phyloP scores from a whole-genome alignment of 1,140 invertebrate species.

The Drosophila navojoa region DNA sequence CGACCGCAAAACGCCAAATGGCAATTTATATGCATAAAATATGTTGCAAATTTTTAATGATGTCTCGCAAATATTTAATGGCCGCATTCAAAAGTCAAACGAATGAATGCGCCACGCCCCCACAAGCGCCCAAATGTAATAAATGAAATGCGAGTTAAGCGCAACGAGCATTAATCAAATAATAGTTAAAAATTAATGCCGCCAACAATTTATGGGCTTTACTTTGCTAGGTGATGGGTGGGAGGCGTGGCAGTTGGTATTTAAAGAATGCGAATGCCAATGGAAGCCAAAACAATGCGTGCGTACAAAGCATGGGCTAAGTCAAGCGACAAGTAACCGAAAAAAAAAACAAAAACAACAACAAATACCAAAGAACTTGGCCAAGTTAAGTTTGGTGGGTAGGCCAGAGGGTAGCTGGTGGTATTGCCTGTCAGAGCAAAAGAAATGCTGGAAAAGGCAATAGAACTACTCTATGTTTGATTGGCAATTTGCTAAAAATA shows the following conservation, averaged over 20 bases:
- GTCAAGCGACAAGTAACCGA: constrained; percentile 53
- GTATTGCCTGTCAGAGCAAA: constrained; percentile 3
- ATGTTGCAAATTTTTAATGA: constrained; percentile 56
- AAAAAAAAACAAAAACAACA: no score
- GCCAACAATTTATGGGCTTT: constrained; percentile 12
- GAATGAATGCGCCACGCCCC: constrained; percentile 20
- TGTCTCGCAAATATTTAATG: constrained; percentile 59
- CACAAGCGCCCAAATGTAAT: background rate
- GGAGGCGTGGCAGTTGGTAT: constrained; percentile 23
- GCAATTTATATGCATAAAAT: constrained; percentile 66
- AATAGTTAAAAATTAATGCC: constrained; percentile 20
- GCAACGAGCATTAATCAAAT: constrained; percentile 21
- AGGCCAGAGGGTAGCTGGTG: background rate
- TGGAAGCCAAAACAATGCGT: constrained; percentile 63
- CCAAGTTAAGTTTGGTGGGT: constrained; percentile 43
- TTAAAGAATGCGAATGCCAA: constrained; percentile 42
- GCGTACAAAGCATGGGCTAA: constrained; percentile 24
- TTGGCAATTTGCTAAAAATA: constrained; percentile 74
- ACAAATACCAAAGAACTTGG: constrained; percentile 30
- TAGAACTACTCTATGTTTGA: constrained; percentile 48
- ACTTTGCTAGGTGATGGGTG: background rate
- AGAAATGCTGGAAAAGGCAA: background rate
- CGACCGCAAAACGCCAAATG: constrained; percentile 64
- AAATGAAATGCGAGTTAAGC: constrained; percentile 25
- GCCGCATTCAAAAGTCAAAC: constrained; percentile 32